phyloP scores from a whole-genome alignment of 2,797 vertebrate genomes.

The Lophius americanus region DNA sequence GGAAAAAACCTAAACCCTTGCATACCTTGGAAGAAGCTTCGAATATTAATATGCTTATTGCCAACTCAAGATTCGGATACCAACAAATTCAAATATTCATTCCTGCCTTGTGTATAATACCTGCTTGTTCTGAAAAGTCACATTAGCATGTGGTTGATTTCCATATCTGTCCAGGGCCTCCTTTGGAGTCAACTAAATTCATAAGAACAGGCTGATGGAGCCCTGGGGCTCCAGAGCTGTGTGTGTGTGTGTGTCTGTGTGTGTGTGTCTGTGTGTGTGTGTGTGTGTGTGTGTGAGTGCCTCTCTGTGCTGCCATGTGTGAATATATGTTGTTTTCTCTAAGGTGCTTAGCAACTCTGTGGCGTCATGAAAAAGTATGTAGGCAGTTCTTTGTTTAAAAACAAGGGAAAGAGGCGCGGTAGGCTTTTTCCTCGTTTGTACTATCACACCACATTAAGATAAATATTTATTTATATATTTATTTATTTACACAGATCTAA shows the following conservation, averaged over 20 bases:
- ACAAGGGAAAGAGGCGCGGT: not conserved
- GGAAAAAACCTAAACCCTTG: not conserved
- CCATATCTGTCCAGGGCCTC: slow-evolving; percentile 56
- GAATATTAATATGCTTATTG: slow-evolving; percentile 14
- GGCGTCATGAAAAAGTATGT: no score
- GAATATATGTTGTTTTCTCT: slow-evolving; percentile 18
- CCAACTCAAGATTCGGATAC: slow-evolving; percentile 11
- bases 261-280: slow-evolving; percentile 5
- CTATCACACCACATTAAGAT: not conserved
- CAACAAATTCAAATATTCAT: slow-evolving; percentile 18
- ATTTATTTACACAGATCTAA: no score
- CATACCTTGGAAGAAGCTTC: not conserved
- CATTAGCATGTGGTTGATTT: slow-evolving; percentile 71
- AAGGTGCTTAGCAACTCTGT: not conserved
- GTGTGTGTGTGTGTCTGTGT: slow-evolving; percentile 6
- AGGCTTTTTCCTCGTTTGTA: not conserved
- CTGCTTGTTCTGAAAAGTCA: slow-evolving; percentile 64
- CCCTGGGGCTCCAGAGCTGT: slow-evolving; percentile 26
- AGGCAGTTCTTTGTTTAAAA: not conserved
- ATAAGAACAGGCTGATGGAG: slow-evolving; percentile 42
- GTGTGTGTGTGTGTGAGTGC: no score
- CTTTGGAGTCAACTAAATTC: slow-evolving; percentile 55
- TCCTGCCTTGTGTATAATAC: slow-evolving; percentile 26
- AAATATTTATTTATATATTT: no score
- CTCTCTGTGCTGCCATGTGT: not conserved